These are phyloP conservation scores for Vulpes ferrilata DNA, from an alignment of 2,113 vertebrate genomes.

Conservation along the genomic window DNA sequence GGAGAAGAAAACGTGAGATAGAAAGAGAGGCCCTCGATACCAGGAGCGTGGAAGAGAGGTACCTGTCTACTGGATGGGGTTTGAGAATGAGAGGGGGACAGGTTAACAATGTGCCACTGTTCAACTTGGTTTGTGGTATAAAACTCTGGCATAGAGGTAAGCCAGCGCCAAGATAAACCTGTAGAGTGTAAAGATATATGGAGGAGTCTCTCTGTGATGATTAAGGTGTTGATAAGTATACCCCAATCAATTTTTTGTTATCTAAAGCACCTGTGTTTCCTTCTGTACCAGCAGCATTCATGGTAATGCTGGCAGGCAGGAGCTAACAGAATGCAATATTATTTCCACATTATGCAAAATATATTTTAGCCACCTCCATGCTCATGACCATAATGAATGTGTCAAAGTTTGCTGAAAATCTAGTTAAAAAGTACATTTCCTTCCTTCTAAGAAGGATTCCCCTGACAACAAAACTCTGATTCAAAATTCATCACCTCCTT, in stretches of 20 bases:
- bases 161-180: background rate
- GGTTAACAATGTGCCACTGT: background rate
- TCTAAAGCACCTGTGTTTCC: background rate
- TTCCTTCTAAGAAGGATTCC: conserved; percentile 74
- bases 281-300: background rate
- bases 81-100: background rate
- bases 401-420: conserved; percentile 76
- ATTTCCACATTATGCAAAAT: conserved; percentile 70
- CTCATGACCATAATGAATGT: conserved; percentile 71
- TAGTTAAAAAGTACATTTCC: conserved; percentile 75
- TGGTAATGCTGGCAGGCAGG: accelerated
- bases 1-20: background rate
- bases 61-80: background rate
- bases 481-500: conserved; percentile 78
- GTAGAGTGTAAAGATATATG: background rate
- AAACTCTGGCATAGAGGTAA: background rate
- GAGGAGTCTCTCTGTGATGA: background rate
- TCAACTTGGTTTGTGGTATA: background rate
- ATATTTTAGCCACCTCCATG: conserved; percentile 49
- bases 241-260: background rate
- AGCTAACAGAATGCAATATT: background rate
- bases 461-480: conserved; percentile 72
- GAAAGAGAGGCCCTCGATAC: background rate
- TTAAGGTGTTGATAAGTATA: background rate
- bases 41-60: too few relatives aligned